Percentiles rank a stretch among this genome's conserved stretches.
phyloP scores from a whole-genome alignment of 53 echinoderm and acorn worm species.

The Paracentrotus lividus region DNA sequence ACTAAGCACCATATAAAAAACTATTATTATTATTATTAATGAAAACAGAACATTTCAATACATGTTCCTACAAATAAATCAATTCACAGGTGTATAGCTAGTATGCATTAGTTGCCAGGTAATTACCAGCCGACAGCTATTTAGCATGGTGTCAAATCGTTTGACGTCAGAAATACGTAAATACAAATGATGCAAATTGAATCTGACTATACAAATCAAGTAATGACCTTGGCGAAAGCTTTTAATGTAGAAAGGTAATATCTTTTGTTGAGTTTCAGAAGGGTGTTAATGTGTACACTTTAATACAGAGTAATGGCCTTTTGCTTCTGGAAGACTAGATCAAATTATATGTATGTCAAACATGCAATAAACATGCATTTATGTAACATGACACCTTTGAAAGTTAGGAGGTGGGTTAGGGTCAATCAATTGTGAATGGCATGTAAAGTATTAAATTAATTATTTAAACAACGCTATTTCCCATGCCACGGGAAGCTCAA shows the following conservation, averaged over 20 bases:
- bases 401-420: neutral
- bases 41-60: no score
- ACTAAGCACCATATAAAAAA: no score
- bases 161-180: constrained; percentile 38
- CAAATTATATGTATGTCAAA: neutral
- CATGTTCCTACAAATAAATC: no score
- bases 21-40: no score
- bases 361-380: neutral
- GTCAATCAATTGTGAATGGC: neutral
- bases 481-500: no score
- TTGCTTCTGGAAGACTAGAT: neutral
- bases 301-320: no score
- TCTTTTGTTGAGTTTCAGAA: neutral
- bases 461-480: no score
- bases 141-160: constrained; percentile 15
- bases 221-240: neutral
- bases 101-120: neutral
- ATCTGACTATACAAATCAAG: constrained; percentile 12
- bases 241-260: neutral
- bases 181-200: constrained; percentile 25
- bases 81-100: no score
- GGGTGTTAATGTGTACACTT: neutral
- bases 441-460: neutral
- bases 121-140: neutral
- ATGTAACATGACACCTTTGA: neutral